Evolutionary conservation across 2,888 invertebrate species (phyloP).

Genomic region (Chrysina gloriosa): DNA sequence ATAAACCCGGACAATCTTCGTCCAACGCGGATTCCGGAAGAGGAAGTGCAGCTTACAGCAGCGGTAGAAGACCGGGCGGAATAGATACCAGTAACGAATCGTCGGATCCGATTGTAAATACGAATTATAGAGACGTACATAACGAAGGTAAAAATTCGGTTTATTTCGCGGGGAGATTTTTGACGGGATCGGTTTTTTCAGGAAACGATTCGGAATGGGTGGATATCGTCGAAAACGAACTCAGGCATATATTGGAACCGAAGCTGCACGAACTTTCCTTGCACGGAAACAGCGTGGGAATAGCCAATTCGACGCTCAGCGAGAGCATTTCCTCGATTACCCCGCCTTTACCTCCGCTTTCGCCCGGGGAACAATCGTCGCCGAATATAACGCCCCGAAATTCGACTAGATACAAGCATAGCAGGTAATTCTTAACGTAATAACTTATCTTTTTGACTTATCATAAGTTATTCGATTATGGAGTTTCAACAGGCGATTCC

Average conservation of each 20-base stretch:
- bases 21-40: constrained; percentile 84
- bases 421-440: constrained; percentile 56
- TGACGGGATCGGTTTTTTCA: constrained; percentile 49
- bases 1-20: constrained; percentile 78
- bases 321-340: constrained; percentile 79
- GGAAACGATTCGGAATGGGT: constrained; percentile 83
- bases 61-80: constrained; percentile 72
- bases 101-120: constrained; percentile 64
- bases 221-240: constrained; percentile 82
- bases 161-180: too few relatives aligned
- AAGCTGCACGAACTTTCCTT: constrained; percentile 74
- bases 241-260: constrained; percentile 81
- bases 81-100: constrained; percentile 71
- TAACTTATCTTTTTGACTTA: too few relatives aligned
- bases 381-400: constrained; percentile 65
- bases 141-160: constrained; percentile 43
- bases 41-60: constrained; percentile 84
- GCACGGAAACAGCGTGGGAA: constrained; percentile 66
- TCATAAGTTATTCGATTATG: too few relatives aligned
- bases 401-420: constrained; percentile 64
- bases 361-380: constrained; percentile 72
- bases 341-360: constrained; percentile 81
- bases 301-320: constrained; percentile 75
- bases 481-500: too few relatives aligned
- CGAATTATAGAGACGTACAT: constrained; percentile 55